Base-by-base conservation (phyloP, 2,888 invertebrate species). In the Malthinus flaveolus region DNA sequence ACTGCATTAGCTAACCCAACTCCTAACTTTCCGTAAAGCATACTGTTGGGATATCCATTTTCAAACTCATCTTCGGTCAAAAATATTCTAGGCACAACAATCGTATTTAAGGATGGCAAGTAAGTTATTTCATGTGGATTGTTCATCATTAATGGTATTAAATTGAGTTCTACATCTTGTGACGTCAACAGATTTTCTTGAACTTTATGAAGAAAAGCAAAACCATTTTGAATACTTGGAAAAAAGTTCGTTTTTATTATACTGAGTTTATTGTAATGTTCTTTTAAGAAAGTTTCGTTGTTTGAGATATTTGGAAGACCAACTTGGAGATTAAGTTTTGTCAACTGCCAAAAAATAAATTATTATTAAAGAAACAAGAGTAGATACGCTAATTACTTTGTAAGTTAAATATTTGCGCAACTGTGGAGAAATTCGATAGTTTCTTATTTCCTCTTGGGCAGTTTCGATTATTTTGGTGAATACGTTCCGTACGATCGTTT, bases 241-340 rank as follows among this genome's bases (percentile, higher is more conserved):
- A 84, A 84, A 62, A 84, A 80, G 67, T 83, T 81, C 12, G 77
- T 73, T 63, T 78, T 79, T 65, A 83, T 78, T 36, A 84, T 76
- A 15, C 72, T 75, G 46, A 82, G 68, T 45, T 76, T 70, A 10
- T 66, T 68, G 68, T 81, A 82, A 61, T 77, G 78, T 7, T 75
- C 73, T 62, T 80, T 78, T 1, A 81, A 65, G 57, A 76, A 78
- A 6, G 67, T 66, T 3, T 73, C 69, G 31, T 74, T 68, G 9
- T 74, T 69, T 49, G 75, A 71, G 12, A 68, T 65, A 15, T 75
- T 68, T 1, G 81, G 80, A 11, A 81, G 73, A 1, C 82, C 82
- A 11, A 82, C 75, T 72, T 80, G 80, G 32, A 83, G 60, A 13
- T 70, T 71, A 67, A 82, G 67, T 6, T 73, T 71, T n/a, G 75